Evolutionary conservation across 2,888 invertebrate species (phyloP), one percentile per base, ranked within the genome.

Genomic region (Atethmia centrago): DNA sequence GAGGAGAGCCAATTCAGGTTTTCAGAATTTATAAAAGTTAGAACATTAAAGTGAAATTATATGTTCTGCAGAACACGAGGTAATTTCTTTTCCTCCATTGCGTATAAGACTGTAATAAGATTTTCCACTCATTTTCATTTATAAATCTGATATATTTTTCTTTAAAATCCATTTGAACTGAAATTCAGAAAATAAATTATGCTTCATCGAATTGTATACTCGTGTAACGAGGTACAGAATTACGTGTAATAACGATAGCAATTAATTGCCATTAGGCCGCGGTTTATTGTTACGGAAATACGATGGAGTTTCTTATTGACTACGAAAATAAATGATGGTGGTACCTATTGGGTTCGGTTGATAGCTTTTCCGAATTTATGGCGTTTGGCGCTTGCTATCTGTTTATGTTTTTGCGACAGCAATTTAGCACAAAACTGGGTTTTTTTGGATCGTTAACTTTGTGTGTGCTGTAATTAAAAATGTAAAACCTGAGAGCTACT

Each of bases 161-260:
- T 51, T 51, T 36, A 21, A 56, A 42, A 55, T 55, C 31, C 25
- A 53, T 63, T 74, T 67, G 31, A 42, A 36, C 47, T 25, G 19
- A 1, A 66, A 63, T 70, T 64, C 28, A 21, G 19, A 5, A 42
- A 12, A 53, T 40, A 58, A 71, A 80, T 56, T 72, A 56, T 58
- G 71, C 53, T 80, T 68, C 31, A 70, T 71, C 12, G 51, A 72
- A 42, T 77, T 81, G 71, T 63, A 77, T 77, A 64, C 56, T 51
- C n/a, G 36, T 71, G 63, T 80, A 77, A 77, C 62, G 63, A 78
- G 40, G 62, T 45, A 16, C 42, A 71, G 28, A 78, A 85, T 83
- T 78, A 74, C 74, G 71, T 85, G 76, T 79, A 70, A 73, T 70
- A 82, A 77, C n/a, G 77, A 79, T 74, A 72, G 80, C 75, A 77